Base-by-base conservation (phyloP, 2,113 vertebrate genomes). In the Ondatra zibethicus region DNA sequence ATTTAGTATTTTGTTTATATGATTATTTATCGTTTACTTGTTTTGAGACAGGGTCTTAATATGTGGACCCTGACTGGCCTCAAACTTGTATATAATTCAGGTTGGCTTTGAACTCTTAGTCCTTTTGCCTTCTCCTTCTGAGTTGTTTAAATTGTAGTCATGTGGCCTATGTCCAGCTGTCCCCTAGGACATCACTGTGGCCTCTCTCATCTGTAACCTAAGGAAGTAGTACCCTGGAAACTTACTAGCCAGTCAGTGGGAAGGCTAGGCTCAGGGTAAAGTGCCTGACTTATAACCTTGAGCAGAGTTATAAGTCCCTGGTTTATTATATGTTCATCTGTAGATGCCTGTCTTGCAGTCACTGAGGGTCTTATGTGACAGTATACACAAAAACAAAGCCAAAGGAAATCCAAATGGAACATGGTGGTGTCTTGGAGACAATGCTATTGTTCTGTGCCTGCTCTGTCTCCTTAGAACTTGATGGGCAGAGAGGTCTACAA, bases 281-380 rank as follows among this genome's bases (percentile, higher is more conserved):
- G 78, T 72, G 33, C 68, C 80, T 88, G 80, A 23, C 68, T 52
- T 77, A 66, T 63, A 77, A 92, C 65, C 29, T 88, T 97, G 77
- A 76, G 58, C 52, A 91, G 25, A 91, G 63, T 92, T 80, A 50
- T 91, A 93, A 93, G 23, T 76, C 33, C 87, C 55, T 63, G 33
- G 70, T 45, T 88, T 42, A 45, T 50, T 1, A 3, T 90, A 72
- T 80, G 66, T 92, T 96, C 61, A 89, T 75, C 73, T 70, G 55
- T 78, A 75, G 50, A n/a, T 42, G 9, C 42, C 33, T 81, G 12
- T 82, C 52, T 14, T 88, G 12, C 58, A 72, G 65, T 76, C 27
- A 14, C 77, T n/a, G 63, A 85, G 68, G 66, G n/a, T 78, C 81
- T 95, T 73, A 1, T n/a, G 84, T 94, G 68, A 89, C 52, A 84